A percentile compares a stretch with the other conserved stretches of the same genome.
phyloP scores from a whole-genome alignment of 2,113 vertebrate genomes.

The Burhinus bistriatus region DNA sequence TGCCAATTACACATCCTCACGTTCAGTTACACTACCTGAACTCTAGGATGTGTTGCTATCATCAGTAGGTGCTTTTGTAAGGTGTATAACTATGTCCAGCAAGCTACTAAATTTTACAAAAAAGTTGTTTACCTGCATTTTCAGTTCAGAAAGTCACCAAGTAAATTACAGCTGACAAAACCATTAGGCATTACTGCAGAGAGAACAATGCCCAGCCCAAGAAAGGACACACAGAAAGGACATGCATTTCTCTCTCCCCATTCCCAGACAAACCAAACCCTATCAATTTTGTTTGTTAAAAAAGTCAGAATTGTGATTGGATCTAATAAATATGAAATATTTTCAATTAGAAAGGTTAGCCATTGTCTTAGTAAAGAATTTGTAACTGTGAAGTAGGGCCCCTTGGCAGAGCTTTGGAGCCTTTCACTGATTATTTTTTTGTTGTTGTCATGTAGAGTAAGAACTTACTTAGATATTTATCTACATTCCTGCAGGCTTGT shows the following conservation, averaged over 20 bases:
- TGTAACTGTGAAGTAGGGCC: not conserved
- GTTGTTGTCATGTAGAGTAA: not conserved
- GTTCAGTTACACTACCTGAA: not conserved
- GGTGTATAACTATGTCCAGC: not conserved
- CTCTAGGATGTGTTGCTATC: not conserved
- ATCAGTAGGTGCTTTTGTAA: not conserved
- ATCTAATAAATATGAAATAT: not conserved
- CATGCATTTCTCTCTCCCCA: not conserved
- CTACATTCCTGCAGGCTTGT: conserved; percentile 46
- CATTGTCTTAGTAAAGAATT: not conserved
- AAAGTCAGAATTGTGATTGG: not conserved
- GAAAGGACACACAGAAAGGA: not conserved
- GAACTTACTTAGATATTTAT: conserved; percentile 11
- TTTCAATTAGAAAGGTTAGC: not conserved
- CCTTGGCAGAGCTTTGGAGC: not conserved
- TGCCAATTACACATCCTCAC: not conserved
- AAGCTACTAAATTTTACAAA: not conserved
- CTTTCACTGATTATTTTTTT: not conserved
- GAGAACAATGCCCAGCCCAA: not conserved
- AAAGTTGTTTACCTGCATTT: not conserved
- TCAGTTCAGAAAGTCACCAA: not conserved
- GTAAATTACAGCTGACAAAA: not conserved
- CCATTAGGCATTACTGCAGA: not conserved
- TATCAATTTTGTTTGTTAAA: not conserved
- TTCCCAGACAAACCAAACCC: not conserved